These are phyloP conservation scores for Crocodylus rhombifer DNA, from an alignment of 2,797 vertebrate species.

Conservation along the genomic window DNA sequence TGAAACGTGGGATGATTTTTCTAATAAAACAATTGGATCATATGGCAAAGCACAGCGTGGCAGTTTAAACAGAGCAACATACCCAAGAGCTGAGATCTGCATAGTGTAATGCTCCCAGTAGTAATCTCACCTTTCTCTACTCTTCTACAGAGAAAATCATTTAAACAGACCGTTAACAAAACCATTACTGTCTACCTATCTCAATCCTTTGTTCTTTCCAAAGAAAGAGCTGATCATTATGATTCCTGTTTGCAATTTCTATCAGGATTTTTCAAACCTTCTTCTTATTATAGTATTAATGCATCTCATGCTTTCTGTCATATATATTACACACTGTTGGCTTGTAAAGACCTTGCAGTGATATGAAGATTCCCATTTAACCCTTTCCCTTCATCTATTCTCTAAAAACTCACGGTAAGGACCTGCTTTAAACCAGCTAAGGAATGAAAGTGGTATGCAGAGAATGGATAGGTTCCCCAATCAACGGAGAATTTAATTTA, in stretches of 20 bases:
- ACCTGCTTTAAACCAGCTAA: not conserved
- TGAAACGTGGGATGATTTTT: conserved; percentile 29
- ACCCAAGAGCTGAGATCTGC: conserved; percentile 53
- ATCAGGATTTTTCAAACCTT: not conserved
- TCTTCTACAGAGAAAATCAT: conserved; percentile 58
- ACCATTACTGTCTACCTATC: not conserved
- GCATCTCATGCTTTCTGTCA: not conserved
- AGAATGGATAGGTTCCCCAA: not conserved
- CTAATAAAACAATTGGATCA: conserved; percentile 67
- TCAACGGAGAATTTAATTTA: not conserved
- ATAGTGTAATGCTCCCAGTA: conserved; percentile 46
- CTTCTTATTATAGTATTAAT: conserved; percentile 5
- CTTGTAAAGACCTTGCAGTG: not conserved
- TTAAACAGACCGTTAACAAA: conserved; percentile 54
- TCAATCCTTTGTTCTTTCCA: conserved; percentile 58
- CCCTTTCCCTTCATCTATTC: not conserved
- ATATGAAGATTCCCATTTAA: not conserved
- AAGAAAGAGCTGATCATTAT: conserved; percentile 48
- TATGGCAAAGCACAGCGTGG: conserved; percentile 60
- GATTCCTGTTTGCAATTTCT: conserved; percentile 27
- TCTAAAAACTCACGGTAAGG: not conserved
- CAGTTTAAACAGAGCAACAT: conserved; percentile 43
- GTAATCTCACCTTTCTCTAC: conserved; percentile 64
- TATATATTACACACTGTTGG: not conserved
- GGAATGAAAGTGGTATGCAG: not conserved